Conservation (phyloP, 2,888 invertebrate genomes). For the Plemyria rubiginata region DNA sequence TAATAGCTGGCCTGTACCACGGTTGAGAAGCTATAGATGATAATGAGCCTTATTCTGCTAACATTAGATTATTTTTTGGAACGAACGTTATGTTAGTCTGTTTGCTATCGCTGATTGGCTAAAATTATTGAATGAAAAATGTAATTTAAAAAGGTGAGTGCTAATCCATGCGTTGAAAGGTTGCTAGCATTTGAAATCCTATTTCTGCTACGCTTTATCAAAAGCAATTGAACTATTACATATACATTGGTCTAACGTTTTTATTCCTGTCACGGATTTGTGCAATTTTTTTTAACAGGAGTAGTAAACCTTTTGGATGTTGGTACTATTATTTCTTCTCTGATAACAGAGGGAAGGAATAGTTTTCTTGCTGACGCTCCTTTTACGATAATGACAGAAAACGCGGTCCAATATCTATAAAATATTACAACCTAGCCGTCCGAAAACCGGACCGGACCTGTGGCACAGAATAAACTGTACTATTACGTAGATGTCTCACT, state of each 20-base stretch:
- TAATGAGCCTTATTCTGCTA: slow-evolving; percentile 11
- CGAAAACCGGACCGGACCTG: slow-evolving; percentile 44
- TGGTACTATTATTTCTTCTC: slow-evolving; percentile 16
- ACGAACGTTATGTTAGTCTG: neutral
- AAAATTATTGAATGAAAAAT: neutral
- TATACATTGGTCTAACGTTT: no score
- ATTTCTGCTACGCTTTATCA: no score
- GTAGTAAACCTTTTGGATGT: slow-evolving; percentile 9
- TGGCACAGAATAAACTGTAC: slow-evolving; percentile 23
- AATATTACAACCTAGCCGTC: slow-evolving; percentile 63
- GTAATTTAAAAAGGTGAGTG: neutral
- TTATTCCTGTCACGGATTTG: neutral
- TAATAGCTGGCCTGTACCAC: slow-evolving; percentile 47
- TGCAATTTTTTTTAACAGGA: neutral
- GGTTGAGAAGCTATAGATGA: neutral
- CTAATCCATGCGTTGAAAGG: neutral
- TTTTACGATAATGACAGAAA: slow-evolving; percentile 83
- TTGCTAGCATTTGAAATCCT: no score
- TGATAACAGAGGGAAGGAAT: slow-evolving; percentile 70
- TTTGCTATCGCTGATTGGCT: neutral
- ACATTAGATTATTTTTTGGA: slow-evolving; percentile 2
- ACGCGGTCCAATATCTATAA: slow-evolving; percentile 83
- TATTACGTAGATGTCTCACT: neutral
- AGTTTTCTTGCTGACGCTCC: slow-evolving; percentile 84
- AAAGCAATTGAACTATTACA: no score